Evolutionary conservation across 1,140 invertebrate genomes (phyloP), one percentile per base, ranked within the genome.

Genomic region (Tetraneura akinire): DNA sequence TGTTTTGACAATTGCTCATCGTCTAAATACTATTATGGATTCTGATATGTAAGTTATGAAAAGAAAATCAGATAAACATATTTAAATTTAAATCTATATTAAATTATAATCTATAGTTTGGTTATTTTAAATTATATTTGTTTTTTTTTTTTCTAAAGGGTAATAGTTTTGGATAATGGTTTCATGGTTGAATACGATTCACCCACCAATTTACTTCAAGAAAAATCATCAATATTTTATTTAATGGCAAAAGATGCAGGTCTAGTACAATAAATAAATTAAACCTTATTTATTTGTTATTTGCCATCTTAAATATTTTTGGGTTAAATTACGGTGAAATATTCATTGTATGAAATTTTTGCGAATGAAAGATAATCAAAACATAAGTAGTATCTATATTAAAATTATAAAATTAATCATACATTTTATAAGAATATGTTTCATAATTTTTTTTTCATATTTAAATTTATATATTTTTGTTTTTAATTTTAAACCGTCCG

Each of bases 11-110:
- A 98, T 98, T 85, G 96, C 96, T 64, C 96, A 98, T 87, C 90
- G 96, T 45, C 89, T 98, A 68, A 96, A 97, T 85, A 98, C 96
- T 49, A 97, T 98, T 80, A 90, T 98, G 90, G 95, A 98, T 86
- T 95, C 92, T 16, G 92, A 93, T 82, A 92, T 88, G 71, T 80
- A 80, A 78, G 18, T 0, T n/a, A n/a, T n/a, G n/a, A n/a, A n/a
- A n/a, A n/a, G n/a, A n/a, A n/a, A n/a, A n/a, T n/a, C n/a, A n/a
- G n/a, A n/a, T n/a, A n/a, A 42, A 18, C 42, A 37, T 66, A n/a
- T 23, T 37, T 37, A 37, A 37, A 37, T 37, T 37, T 3, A 37
- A 37, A 37, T 37, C 3, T 37, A 37, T 37, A 37, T 37, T 37
- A 37, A 4, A 37, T 37, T 4, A 37, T 37, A 37, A 37, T 37